Evolutionary conservation across 2,888 invertebrate genomes (phyloP).

Genomic region (Leptopilina drosophilae): DNA sequence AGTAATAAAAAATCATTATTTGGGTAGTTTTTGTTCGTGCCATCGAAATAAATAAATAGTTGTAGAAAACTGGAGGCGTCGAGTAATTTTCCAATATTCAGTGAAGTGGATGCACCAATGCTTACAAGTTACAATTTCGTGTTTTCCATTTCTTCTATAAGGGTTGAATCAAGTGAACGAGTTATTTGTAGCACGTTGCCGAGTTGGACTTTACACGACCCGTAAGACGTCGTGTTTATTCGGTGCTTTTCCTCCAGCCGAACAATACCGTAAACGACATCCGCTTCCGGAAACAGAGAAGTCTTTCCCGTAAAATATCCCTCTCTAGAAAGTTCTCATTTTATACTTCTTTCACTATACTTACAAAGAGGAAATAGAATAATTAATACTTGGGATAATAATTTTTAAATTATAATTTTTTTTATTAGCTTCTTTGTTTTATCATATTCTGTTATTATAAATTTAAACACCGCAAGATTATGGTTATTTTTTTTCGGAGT

Average conservation of each 20-base stretch:
- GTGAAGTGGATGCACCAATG: slow-evolving; percentile 6
- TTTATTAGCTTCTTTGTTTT: background rate
- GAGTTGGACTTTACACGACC: slow-evolving; percentile 32
- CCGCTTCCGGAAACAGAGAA: slow-evolving; percentile 20
- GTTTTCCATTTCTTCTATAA: background rate
- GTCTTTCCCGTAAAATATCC: slow-evolving; percentile 33
- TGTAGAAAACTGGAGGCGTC: slow-evolving; percentile 11
- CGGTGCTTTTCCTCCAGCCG: slow-evolving; percentile 33
- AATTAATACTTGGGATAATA: background rate
- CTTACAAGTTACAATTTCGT: background rate
- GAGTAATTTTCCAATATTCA: slow-evolving; percentile 21
- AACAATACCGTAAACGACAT: slow-evolving; percentile 41
- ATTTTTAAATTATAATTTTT: background rate
- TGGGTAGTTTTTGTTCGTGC: background rate
- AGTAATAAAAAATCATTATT: background rate
- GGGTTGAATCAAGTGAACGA: slow-evolving; percentile 14
- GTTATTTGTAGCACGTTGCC: slow-evolving; percentile 35
- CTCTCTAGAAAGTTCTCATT: background rate
- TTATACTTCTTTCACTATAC: background rate
- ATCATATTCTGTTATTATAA: background rate
- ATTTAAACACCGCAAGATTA: no score
- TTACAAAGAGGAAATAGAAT: slow-evolving; percentile 8
- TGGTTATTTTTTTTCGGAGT: no score
- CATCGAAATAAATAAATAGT: slow-evolving; percentile 31
- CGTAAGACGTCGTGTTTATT: slow-evolving; percentile 36